phyloP scores from a whole-genome alignment of 2,113 vertebrate genomes.

The Excalfactoria chinensis region DNA sequence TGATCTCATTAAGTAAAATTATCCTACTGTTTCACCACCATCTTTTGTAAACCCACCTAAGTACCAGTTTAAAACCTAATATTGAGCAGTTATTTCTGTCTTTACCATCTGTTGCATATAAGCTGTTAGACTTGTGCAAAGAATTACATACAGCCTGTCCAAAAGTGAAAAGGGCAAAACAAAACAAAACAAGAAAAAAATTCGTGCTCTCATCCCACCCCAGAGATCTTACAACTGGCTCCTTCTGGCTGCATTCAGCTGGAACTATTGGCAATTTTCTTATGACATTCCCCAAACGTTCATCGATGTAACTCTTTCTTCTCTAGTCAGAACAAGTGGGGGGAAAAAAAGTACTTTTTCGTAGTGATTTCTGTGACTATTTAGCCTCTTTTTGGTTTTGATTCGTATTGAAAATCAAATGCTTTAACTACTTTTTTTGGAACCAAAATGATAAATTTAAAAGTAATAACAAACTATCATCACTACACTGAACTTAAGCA shows the following conservation, averaged over 20 bases:
- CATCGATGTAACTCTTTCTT: background rate
- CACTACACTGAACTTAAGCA: background rate
- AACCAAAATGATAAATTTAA: background rate
- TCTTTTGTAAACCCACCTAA: conserved; percentile 23
- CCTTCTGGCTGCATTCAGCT: conserved; percentile 18
- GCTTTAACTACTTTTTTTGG: background rate
- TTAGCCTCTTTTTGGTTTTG: background rate
- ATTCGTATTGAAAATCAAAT: background rate
- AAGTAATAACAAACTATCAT: background rate
- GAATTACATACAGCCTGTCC: conserved; percentile 37
- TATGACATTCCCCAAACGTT: conserved; percentile 25
- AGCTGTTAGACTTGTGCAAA: conserved; percentile 19
- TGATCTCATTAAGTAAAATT: conserved; percentile 36
- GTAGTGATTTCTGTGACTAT: background rate
- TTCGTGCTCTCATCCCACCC: background rate
- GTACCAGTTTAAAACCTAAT: conserved; percentile 48
- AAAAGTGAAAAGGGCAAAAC: conserved; percentile 54
- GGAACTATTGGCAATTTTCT: conserved; percentile 44
- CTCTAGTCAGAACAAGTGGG: background rate
- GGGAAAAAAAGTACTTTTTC: background rate
- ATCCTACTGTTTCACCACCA: conserved; percentile 47
- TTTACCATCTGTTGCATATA: conserved; percentile 55
- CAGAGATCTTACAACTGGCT: conserved; percentile 16
- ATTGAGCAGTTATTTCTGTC: conserved; percentile 51
- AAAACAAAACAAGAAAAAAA: background rate